Evolutionary conservation across 2,888 invertebrate species (phyloP), one percentile per base, ranked within the genome.

Genomic region (Atethmia centrago): DNA sequence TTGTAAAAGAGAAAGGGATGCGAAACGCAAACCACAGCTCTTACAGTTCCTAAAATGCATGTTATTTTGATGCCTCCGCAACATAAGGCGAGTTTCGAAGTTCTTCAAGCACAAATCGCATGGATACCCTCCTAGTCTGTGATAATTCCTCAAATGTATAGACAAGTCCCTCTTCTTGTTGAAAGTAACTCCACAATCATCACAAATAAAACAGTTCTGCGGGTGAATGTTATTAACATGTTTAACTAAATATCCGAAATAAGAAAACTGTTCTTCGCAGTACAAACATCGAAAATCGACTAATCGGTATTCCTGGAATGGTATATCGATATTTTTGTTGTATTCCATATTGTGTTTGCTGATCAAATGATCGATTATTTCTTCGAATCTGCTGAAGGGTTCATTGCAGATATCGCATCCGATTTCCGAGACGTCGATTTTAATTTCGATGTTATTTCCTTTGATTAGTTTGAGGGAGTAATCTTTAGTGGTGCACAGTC

Each of bases 371-470:
- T 93, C 92, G 7, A 95, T 83, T 12, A 95, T 89, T 63, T 93
- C 93, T 4, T 89, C 84, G 21, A 93, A 86, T 66, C 75, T 87
- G 16, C 82, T 81, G 66, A 95, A 95, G 0, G 91, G 86, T 70
- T 92, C 92, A 47, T 88, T 90, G 81, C 96, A 96, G 19, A 95
- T 89, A 51, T 94, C 91, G 75, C 96, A 96, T 16, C 79, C 68
- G 1, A 95, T 90, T 74, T 94, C 92, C 0, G 96, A 96, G 2
- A 95, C 92, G 65, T 96, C 96, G 9, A 96, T 87, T 80, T 94
- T 95, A 2, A 95, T 91, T 79, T 94, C 93, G 0, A 93, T 86
- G 31, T 93, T 87, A 51, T 88, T 93, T 7, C 94, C 93, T 85
- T 92, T 94, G 8, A 94, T 90, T 8, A 87, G 67, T 89, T 91